Evolutionary conservation across 2,888 invertebrate species (phyloP).

Genomic region (Trichopoda pennipes): DNA sequence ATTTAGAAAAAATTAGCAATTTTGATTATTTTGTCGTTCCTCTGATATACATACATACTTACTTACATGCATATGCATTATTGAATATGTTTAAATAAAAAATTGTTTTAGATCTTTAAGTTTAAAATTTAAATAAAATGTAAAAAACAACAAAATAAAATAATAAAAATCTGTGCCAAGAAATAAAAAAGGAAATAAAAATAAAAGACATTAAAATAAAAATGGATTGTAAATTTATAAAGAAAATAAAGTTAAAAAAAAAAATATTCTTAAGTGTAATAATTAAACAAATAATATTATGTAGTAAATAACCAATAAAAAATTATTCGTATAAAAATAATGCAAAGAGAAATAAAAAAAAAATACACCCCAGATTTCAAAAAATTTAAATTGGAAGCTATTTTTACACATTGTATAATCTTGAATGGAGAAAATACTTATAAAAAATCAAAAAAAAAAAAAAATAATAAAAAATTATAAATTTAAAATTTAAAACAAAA

Average conservation of each 20-base stretch:
- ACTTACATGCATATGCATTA: too few relatives aligned
- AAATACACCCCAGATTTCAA: constrained; percentile 44
- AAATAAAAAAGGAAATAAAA: constrained; percentile 22
- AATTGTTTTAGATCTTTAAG: neutral
- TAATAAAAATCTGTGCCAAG: constrained; percentile 64
- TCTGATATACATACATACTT: constrained; percentile 1
- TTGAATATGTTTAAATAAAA: constrained; percentile 30
- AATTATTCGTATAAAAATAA: constrained; percentile 45
- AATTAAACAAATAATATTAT: constrained; percentile 45
- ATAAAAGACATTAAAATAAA: constrained; percentile 10
- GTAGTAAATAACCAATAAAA: constrained; percentile 53
- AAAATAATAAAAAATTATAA: too few relatives aligned
- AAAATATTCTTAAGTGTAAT: constrained; percentile 58
- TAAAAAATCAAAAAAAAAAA: constrained; percentile 69
- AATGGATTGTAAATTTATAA: constrained; percentile 53
- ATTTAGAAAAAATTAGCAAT: constrained; percentile 57
- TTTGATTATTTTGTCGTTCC: constrained; percentile 58
- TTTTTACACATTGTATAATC: constrained; percentile 71
- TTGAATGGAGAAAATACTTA: constrained; percentile 67
- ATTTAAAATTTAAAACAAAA: constrained; percentile 28
- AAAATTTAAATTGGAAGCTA: constrained; percentile 62
- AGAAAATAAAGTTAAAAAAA: neutral
- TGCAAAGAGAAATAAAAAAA: constrained; percentile 30
- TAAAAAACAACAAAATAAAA: constrained; percentile 46
- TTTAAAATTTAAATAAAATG: constrained; percentile 45